These are phyloP conservation scores for Ethmia dodecea DNA, from an alignment of 2,888 invertebrate genomes.

Conservation along the genomic window DNA sequence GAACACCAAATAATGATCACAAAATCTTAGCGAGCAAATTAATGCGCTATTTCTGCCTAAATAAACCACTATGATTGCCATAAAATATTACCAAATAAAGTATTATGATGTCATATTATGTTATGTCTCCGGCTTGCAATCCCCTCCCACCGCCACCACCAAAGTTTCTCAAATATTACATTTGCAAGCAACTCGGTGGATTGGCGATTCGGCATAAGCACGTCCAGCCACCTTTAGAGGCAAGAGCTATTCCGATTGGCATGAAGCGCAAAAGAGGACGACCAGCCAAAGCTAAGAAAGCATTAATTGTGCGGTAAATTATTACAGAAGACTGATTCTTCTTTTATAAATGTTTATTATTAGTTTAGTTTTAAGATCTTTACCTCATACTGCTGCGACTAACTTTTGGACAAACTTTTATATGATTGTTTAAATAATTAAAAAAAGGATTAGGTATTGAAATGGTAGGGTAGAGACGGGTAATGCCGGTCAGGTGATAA, in stretches of 20 bases:
- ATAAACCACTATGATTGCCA: neutral
- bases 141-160: neutral
- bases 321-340: neutral
- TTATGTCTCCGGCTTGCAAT: neutral
- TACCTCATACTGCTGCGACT: neutral
- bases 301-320: conserved; percentile 1
- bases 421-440: neutral
- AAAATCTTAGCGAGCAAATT: conserved; percentile 3
- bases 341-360: neutral
- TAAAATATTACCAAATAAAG: neutral
- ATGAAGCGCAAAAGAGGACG: conserved; percentile 3
- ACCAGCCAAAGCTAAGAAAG: conserved; percentile 1
- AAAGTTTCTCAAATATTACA: neutral
- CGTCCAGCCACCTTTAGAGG: neutral
- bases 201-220: neutral
- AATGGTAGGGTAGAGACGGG: too few species aligned
- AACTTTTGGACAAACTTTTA: neutral
- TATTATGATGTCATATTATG: neutral
- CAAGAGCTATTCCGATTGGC: neutral
- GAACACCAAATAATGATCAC: conserved; percentile 5
- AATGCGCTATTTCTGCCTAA: neutral
- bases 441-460: neutral
- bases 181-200: neutral
- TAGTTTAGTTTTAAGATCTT: neutral
- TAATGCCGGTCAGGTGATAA: too few species aligned